phyloP scores from a whole-genome alignment of 2,113 vertebrate species.

The Gavia stellata region DNA sequence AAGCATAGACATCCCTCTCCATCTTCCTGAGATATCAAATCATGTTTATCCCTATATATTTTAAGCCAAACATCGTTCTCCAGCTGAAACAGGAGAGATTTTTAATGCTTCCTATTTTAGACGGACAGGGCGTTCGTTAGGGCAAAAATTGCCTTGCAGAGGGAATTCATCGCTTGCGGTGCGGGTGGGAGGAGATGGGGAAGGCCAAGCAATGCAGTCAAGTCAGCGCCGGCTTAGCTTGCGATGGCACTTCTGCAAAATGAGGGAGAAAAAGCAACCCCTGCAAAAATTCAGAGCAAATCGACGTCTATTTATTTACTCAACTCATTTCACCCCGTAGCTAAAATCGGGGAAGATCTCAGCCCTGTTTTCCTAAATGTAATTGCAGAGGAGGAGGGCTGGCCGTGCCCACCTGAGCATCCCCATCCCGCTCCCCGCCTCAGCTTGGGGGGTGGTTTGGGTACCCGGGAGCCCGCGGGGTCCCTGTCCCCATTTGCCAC shows the following conservation, averaged over 20 bases:
- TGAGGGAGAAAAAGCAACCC: neutral
- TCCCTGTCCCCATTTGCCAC: neutral
- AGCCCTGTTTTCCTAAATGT: neutral
- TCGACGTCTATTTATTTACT: neutral
- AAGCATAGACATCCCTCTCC: neutral
- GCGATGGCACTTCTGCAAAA: neutral
- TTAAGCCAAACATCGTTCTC: neutral
- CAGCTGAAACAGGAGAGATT: neutral
- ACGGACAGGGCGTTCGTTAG: rapidly evolving
- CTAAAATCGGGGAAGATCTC: neutral
- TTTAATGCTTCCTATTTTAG: neutral
- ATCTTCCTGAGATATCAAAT: neutral
- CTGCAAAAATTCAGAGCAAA: neutral
- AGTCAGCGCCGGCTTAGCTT: neutral
- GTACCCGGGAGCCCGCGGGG: rapidly evolving
- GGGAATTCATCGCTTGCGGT: neutral
- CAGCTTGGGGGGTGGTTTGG: neutral
- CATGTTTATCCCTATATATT: neutral
- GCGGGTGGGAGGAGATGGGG: neutral
- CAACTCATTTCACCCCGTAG: neutral
- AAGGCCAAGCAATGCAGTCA: neutral
- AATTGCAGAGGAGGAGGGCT: neutral
- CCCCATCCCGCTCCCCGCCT: rapidly evolving
- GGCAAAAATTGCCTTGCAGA: neutral
- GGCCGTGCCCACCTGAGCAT: rapidly evolving